Evolutionary conservation across 2,888 invertebrate genomes (phyloP), one percentile per base, ranked within the genome.

Genomic region (Caenorhabditis afra): DNA sequence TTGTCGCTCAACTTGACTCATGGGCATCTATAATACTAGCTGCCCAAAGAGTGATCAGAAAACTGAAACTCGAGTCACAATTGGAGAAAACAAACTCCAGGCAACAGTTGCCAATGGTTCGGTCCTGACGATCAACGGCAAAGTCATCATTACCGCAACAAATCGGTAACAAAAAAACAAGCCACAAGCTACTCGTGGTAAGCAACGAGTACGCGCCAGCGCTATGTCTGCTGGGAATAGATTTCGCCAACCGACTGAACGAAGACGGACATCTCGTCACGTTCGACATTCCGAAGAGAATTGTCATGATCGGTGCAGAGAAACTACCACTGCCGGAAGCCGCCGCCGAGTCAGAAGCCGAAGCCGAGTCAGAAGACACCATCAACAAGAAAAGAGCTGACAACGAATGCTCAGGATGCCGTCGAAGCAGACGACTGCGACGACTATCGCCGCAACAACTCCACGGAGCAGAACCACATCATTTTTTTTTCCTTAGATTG

Each of bases 41-140:
- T 3, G 23, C 59, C 8, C 37, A 61, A 41, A 39, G 23, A 45
- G 29, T 53, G 14, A n/a, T 53, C 12, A 39, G 10, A 8, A 7
- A 41, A 22, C 37, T 61, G 0, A 14, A n/a, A 8, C 7, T 45
- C 14, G 20, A 47, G 35, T 4, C 12, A 0, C 10, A 59, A 7
- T 12, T 62, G 4, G 35, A 37, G 1, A n/a, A n/a, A n/a, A n/a
- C n/a, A n/a, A n/a, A n/a, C n/a, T n/a, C n/a, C n/a, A n/a, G n/a
- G 70, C 59, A 7, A 50, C 41, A 35, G 50, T 59, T 0, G 70
- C 70, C 11, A 70, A 70, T n/a, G 70, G 70, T 8, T 14, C 53
- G 5, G 12, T 4, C 1, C 16, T 70, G 0, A 29, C 14, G 3
- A 52, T 61, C n/a, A 18, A 52, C 1, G 70, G 61, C 8, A 62